Evolutionary conservation across 53 echinoderm and acorn worm genomes (phyloP).

Genomic region (Luidia sarsii): DNA sequence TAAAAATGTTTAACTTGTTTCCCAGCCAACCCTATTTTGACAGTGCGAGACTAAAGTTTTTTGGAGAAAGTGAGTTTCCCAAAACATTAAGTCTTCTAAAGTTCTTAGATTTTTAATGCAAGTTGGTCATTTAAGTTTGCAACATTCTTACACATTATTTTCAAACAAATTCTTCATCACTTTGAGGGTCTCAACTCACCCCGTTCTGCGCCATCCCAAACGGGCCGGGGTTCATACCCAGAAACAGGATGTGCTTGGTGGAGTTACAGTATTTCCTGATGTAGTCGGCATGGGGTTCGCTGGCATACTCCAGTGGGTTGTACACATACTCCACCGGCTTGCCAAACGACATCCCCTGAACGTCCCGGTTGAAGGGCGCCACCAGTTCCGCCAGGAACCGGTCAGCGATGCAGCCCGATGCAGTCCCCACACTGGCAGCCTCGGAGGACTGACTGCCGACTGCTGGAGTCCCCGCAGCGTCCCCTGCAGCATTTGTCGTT

Average conservation of each 20-base stretch:
- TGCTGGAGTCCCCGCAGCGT: background rate
- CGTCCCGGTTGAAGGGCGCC: constrained; percentile 59
- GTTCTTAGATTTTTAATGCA: no score
- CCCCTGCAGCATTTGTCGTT: constrained; percentile 6
- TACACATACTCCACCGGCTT: constrained; percentile 89
- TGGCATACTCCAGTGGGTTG: constrained; percentile 93
- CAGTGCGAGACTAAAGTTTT: no score
- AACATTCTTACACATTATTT: no score
- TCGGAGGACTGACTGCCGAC: background rate
- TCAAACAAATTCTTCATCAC: no score
- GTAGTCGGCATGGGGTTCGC: constrained; percentile 86
- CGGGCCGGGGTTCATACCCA: constrained; percentile 99
- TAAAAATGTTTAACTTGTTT: no score
- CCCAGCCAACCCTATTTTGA: no score
- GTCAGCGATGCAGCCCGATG: constrained; percentile 58
- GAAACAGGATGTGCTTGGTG: constrained; percentile 80
- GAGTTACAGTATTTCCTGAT: constrained; percentile 93
- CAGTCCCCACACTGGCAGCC: background rate
- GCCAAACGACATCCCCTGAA: constrained; percentile 66
- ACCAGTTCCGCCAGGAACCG: constrained; percentile 77
- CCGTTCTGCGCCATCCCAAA: constrained; percentile 99
- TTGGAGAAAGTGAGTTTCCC: no score
- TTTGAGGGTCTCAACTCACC: constrained; percentile 62
- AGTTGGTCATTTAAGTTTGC: no score
- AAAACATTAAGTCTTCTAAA: no score